These are phyloP conservation scores for Carassius auratus DNA, from an alignment of 2,113 vertebrate genomes.

Conservation along the genomic window DNA sequence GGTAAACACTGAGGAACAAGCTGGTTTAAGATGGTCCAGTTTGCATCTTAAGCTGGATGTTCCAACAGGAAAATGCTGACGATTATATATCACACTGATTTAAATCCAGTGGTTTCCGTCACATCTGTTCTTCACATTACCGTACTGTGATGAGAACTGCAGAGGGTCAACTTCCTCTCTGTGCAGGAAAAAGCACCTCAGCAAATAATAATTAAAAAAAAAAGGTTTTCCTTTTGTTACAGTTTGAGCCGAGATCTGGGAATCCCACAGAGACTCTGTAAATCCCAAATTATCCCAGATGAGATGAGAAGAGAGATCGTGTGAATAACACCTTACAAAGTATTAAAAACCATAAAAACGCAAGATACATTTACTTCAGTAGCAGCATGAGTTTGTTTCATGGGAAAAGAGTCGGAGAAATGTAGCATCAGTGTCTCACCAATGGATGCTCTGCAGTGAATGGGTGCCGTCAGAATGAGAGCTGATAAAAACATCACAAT, in stretches of 20 bases:
- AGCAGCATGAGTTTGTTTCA: background rate
- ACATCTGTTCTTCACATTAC: conserved; percentile 16
- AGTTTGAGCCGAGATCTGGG: background rate
- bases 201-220: background rate
- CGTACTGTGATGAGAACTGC: conserved; percentile 39
- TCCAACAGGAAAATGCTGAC: background rate
- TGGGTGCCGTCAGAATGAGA: background rate
- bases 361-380: background rate
- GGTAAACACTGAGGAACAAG: background rate
- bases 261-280: background rate
- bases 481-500: too few relatives aligned
- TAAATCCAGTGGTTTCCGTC: background rate
- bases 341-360: background rate
- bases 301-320: background rate
- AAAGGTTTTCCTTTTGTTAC: background rate
- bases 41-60: background rate
- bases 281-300: background rate
- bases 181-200: conserved; percentile 4
- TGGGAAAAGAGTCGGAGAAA: background rate
- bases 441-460: background rate
- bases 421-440: too few relatives aligned
- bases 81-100: background rate
- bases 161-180: conserved; percentile 47
- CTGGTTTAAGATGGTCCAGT: background rate
- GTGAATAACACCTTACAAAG: background rate